A percentile compares a stretch with the other conserved stretches of the same genome.
Evolutionary conservation across 2,113 vertebrate genomes (phyloP).

Genomic region (Rhadina sibilatrix): DNA sequence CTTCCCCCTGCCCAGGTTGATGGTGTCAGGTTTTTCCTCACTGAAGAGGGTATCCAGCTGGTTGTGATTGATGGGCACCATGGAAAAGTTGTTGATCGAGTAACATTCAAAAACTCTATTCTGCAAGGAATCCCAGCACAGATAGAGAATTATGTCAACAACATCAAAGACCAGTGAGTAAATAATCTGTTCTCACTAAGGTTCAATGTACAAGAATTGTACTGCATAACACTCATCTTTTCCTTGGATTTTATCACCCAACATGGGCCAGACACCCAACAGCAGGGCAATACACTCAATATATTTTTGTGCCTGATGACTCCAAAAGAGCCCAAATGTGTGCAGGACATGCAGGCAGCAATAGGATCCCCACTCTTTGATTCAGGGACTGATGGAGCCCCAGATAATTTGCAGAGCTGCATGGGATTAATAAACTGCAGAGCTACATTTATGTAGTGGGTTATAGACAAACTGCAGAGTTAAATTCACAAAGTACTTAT

Average conservation of each 20-base stretch:
- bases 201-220: not conserved
- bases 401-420: not conserved
- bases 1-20: constrained; percentile 79
- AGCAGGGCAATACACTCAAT: not conserved
- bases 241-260: not conserved
- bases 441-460: not conserved
- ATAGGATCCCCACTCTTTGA: not conserved
- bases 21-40: constrained; percentile 77
- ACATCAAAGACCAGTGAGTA: constrained; percentile 85
- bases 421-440: not conserved
- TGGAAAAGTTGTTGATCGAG: constrained; percentile 82
- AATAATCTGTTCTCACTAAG: not conserved
- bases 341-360: not conserved
- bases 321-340: not conserved
- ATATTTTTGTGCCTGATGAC: not conserved
- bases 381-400: not conserved
- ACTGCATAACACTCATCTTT: not conserved
- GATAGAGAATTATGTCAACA: constrained; percentile 83
- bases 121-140: constrained; percentile 90
- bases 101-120: constrained; percentile 80
- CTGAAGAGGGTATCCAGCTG: constrained; percentile 88
- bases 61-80: constrained; percentile 82
- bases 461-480: not conserved
- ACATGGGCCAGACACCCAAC: not conserved
- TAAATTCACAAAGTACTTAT: not conserved